Percentiles rank a stretch among this genome's conserved stretches.
phyloP scores from a whole-genome alignment of 1,140 invertebrate species.

The Drosophila ohnishii region DNA sequence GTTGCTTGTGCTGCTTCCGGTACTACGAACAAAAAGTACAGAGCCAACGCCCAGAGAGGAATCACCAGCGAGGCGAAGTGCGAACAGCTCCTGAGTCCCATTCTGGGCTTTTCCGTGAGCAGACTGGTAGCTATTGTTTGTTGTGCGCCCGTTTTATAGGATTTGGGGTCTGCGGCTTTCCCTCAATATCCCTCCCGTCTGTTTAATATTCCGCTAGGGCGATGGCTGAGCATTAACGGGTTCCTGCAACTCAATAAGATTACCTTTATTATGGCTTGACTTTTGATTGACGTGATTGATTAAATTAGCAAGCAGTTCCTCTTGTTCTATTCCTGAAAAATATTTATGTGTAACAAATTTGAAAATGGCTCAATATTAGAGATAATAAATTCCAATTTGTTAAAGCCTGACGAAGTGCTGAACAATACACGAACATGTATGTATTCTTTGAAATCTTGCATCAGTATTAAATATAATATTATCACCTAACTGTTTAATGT shows the following conservation, averaged over 20 bases:
- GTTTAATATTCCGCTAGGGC: slow-evolving; percentile 31
- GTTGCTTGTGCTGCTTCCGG: slow-evolving; percentile 1
- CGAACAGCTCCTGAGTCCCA: slow-evolving; percentile 26
- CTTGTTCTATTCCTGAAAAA: neutral
- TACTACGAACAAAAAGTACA: slow-evolving; percentile 23
- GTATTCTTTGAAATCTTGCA: no score
- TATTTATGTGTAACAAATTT: neutral
- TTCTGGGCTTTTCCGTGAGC: slow-evolving; percentile 18
- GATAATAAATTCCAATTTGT: neutral
- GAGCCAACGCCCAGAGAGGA: slow-evolving; percentile 18
- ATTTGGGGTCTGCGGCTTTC: no score
- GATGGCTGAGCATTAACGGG: neutral
- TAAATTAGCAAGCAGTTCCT: slow-evolving; percentile 13
- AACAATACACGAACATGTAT: neutral
- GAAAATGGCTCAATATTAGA: neutral
- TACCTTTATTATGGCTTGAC: slow-evolving; percentile 12
- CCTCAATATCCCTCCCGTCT: neutral
- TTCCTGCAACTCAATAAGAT: slow-evolving; percentile 20
- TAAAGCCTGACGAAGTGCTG: neutral
- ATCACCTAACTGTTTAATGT: no score
- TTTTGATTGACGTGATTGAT: slow-evolving; percentile 46
- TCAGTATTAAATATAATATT: no score
- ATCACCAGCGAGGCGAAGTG: slow-evolving; percentile 22
- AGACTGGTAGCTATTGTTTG: neutral
- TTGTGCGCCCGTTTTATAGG: slow-evolving; percentile 27